Base-by-base conservation (phyloP, 2,113 vertebrate genomes). In the Electrona antarctica region DNA sequence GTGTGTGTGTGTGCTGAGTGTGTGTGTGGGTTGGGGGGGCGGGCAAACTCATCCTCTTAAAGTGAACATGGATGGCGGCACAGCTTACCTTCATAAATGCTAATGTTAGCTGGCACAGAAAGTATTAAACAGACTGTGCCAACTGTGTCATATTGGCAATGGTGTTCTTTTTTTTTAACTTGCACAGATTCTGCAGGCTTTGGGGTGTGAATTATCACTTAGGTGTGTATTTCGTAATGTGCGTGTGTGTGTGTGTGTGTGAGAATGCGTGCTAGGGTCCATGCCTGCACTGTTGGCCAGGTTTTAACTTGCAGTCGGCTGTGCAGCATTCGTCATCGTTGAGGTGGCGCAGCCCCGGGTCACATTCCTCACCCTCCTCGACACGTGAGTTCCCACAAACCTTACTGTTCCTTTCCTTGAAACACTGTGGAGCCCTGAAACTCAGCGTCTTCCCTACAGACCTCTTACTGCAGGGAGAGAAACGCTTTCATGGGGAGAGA, bases 331-430 rank as follows among this genome's bases (percentile, higher is more conserved):
- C 87, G 84, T 99, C 98, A 0, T 92, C 89, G 10, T 92, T 90
- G 56, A 95, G 93, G 84, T 96, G 89, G 79, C 98, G 87, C 54
- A 99, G 93, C 52, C 98, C 98, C 0, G 98, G 96, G 76, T 99
- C 98, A 0, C 98, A 99, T 28, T 99, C 92, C 76, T 99, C 98
- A 0, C 95, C 97, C 8, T 95, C 94, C 45, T 99, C 98, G 82
- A 99, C 98, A 46, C 98, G 90, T 21, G 97, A 99, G 90, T 99
- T 99, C 7, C 98, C 98, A 50, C 98, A 99, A 49, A 99, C 95
- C 76, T 95, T 97, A 79, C 95, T 98, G 92, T 95, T 98, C 80
- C 96, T 95, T 79, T 95, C 94, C 62, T 94, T 94, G 84, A 99
- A 99, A 88, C 97, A 99, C 60, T 93, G 66, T 3, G 93, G 93